Conservation (phyloP, 2,113 vertebrate species). For the Tupaia tana region DNA sequence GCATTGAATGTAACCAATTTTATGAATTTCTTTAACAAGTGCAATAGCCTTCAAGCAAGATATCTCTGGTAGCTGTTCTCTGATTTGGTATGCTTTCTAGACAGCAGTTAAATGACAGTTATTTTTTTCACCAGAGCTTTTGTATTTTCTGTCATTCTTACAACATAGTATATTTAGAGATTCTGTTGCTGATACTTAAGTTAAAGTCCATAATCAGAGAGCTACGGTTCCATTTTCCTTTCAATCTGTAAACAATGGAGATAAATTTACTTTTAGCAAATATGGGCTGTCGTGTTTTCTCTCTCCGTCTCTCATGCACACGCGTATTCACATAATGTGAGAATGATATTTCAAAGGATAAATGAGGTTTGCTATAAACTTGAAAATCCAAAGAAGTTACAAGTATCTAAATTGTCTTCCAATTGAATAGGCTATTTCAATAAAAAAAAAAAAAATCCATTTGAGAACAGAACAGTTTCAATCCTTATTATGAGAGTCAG, state of each 20-base stretch:
- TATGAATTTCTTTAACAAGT: background rate
- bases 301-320: background rate
- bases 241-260: conserved; percentile 25
- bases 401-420: conserved; percentile 51
- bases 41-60: conserved; percentile 40
- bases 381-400: conserved; percentile 55
- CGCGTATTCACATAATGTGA: background rate
- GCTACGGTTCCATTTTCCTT: conserved; percentile 19
- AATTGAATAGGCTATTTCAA: conserved; percentile 63
- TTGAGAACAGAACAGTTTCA: conserved; percentile 59
- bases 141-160: conserved; percentile 46
- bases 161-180: background rate
- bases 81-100: conserved; percentile 16
- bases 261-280: conserved; percentile 36
- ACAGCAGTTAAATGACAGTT: conserved; percentile 19
- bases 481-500: conserved; percentile 47
- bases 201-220: conserved; percentile 46
- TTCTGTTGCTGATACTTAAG: conserved; percentile 5
- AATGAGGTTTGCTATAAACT: conserved; percentile 13
- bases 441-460: conserved; percentile 26
- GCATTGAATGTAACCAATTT: background rate
- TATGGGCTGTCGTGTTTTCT: background rate
- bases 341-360: conserved; percentile 52
- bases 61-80: background rate
- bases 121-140: conserved; percentile 3